phyloP scores from a whole-genome alignment of 2,113 vertebrate genomes.

The Hiodon alosoides region DNA sequence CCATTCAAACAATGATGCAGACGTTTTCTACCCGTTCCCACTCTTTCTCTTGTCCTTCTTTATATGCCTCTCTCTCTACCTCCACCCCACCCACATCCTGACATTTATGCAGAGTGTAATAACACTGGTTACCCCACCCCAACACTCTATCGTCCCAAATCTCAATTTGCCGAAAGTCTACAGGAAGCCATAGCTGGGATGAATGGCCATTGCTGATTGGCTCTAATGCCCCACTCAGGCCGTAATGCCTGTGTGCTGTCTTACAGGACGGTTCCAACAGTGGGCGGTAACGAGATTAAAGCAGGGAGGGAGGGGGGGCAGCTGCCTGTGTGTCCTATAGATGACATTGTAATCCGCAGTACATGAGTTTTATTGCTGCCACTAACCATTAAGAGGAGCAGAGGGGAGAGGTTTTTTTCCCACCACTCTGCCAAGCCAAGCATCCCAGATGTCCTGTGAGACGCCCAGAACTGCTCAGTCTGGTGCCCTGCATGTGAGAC shows the following conservation, averaged over 20 bases:
- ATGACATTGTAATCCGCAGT: slow-evolving; percentile 69
- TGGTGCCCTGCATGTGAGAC: background rate
- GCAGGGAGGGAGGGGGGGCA: slow-evolving; percentile 42
- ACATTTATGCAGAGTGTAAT: slow-evolving; percentile 8
- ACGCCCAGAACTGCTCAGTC: background rate
- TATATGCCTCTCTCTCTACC: slow-evolving; percentile 12
- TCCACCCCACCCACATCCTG: background rate
- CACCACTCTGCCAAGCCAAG: slow-evolving; percentile 54
- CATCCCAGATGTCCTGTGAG: slow-evolving; percentile 51
- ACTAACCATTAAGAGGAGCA: slow-evolving; percentile 51
- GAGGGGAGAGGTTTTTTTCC: slow-evolving; percentile 46
- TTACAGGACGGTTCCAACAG: slow-evolving; percentile 53
- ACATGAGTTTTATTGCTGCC: slow-evolving; percentile 60
- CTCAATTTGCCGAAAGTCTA: slow-evolving; percentile 19
- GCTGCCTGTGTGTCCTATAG: slow-evolving; percentile 57
- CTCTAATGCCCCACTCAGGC: slow-evolving; percentile 29
- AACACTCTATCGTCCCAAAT: slow-evolving; percentile 25
- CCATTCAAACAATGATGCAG: background rate
- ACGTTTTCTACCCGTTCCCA: too few species aligned
- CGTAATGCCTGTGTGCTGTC: slow-evolving; percentile 42
- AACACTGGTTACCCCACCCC: background rate
- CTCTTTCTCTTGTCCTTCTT: background rate
- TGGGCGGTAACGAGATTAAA: slow-evolving; percentile 60
- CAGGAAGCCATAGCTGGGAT: slow-evolving; percentile 24
- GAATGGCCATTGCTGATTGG: slow-evolving; percentile 34